phyloP scores from a whole-genome alignment of 2,888 invertebrate species.

The Zaprionus bogoriensis region DNA sequence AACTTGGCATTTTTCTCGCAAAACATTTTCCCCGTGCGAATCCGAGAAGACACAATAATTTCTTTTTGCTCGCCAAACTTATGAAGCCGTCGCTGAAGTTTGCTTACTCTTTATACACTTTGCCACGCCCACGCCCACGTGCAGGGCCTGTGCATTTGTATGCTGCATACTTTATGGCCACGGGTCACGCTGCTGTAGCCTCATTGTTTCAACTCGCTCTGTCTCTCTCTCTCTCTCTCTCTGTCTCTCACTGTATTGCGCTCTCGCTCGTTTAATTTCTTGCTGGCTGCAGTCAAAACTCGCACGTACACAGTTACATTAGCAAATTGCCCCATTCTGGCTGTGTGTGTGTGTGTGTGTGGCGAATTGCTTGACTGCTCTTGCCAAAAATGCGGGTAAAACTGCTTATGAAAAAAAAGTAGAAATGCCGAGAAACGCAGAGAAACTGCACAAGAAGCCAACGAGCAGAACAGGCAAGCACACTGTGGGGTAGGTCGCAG shows the following conservation, averaged over 20 bases:
- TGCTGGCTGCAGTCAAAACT: constrained; percentile 47
- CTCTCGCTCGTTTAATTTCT: constrained; percentile 54
- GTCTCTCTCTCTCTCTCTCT: not conserved
- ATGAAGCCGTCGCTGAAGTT: constrained; percentile 49
- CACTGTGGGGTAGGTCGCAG: not conserved
- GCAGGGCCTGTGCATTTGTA: constrained; percentile 44
- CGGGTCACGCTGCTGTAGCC: constrained; percentile 33
- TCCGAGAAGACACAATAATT: constrained; percentile 56
- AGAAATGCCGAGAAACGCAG: constrained; percentile 8
- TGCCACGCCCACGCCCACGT: constrained; percentile 59
- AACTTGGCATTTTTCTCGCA: constrained; percentile 42
- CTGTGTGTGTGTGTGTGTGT: constrained; percentile 22
- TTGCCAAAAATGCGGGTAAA: constrained; percentile 43
- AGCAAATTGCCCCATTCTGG: constrained; percentile 61
- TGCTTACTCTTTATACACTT: constrained; percentile 51
- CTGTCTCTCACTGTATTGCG: not conserved
- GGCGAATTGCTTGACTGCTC: constrained; percentile 44
- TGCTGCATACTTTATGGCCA: constrained; percentile 54
- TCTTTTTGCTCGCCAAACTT: constrained; percentile 45
- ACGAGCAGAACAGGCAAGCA: not conserved
- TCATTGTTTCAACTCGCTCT: constrained; percentile 26
- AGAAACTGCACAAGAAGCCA: constrained; percentile 22
- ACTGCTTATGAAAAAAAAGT: constrained; percentile 49
- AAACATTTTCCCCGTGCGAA: constrained; percentile 25
- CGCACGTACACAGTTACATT: constrained; percentile 61